phyloP scores from a whole-genome alignment of 2,113 vertebrate genomes.

The Callocephalon fimbriatum region DNA sequence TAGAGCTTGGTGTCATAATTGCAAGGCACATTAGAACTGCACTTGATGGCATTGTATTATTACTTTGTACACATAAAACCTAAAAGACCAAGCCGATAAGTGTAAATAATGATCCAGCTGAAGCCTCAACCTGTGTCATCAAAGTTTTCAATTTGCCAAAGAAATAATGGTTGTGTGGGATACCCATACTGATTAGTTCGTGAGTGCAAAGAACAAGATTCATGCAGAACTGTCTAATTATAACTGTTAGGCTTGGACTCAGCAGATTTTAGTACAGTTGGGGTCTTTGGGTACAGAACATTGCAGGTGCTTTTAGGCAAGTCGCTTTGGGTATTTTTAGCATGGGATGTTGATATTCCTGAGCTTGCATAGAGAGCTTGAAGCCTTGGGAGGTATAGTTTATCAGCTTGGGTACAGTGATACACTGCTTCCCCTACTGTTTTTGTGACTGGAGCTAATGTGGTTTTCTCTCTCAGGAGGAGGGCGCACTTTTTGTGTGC shows the following conservation, averaged over 20 bases:
- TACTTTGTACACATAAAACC: not conserved
- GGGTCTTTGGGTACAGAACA: not conserved
- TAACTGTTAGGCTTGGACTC: not conserved
- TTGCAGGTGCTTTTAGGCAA: not conserved
- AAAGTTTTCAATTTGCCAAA: not conserved
- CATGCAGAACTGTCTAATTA: not conserved
- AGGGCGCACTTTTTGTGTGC: rapidly evolving
- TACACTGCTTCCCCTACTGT: rapidly evolving
- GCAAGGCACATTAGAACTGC: not conserved
- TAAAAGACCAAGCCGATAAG: not conserved
- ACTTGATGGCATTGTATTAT: not conserved
- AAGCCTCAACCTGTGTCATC: not conserved
- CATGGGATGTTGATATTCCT: rapidly evolving
- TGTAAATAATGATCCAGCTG: not conserved
- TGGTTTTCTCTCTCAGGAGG: not conserved
- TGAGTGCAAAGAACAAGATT: not conserved
- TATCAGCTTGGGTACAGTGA: not conserved
- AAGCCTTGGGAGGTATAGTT: not conserved
- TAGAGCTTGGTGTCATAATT: constrained; percentile 19
- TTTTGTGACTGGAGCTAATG: not conserved
- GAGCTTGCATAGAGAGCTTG: not conserved
- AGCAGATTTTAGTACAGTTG: not conserved
- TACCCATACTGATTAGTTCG: not conserved
- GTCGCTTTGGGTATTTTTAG: not conserved
- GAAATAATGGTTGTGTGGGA: not conserved